Evolutionary conservation across 2,797 vertebrate genomes (phyloP).

Genomic region (Acipenser ruthenus): DNA sequence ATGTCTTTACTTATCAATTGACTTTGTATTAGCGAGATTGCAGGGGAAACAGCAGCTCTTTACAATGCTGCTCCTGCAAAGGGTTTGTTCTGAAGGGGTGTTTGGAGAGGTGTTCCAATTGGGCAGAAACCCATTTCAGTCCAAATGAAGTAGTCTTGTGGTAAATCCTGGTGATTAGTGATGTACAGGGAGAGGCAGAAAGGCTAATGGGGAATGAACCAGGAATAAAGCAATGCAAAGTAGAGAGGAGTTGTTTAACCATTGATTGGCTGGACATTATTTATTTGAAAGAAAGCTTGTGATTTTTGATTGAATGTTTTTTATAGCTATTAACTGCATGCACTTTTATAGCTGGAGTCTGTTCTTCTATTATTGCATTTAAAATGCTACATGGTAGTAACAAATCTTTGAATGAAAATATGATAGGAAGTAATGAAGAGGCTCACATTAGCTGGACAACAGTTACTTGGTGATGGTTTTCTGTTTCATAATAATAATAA

Average conservation of each 20-base stretch:
- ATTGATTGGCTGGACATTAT: background rate
- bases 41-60: slow-evolving; percentile 4
- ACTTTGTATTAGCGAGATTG: slow-evolving; percentile 63
- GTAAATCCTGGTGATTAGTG: slow-evolving; percentile 10
- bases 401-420: no score
- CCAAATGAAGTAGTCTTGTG: slow-evolving; percentile 8
- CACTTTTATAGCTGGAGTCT: no score
- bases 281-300: no score
- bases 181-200: slow-evolving; percentile 11
- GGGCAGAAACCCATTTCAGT: slow-evolving; percentile 9
- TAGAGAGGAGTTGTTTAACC: background rate
- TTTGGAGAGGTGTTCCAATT: slow-evolving; percentile 6
- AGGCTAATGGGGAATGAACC: slow-evolving; percentile 11
- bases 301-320: no score
- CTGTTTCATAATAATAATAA: no score
- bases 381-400: no score
- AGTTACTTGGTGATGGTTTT: no score
- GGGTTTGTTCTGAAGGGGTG: slow-evolving; percentile 5
- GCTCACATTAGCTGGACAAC: no score
- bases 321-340: no score
- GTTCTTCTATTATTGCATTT: no score
- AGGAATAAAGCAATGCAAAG: background rate
- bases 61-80: slow-evolving; percentile 10
- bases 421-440: no score
- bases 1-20: slow-evolving; percentile 72